A percentile compares a stretch with the other conserved stretches of the same genome.
phyloP scores from a whole-genome alignment of 2,888 invertebrate species.

The Bellardia pandia region DNA sequence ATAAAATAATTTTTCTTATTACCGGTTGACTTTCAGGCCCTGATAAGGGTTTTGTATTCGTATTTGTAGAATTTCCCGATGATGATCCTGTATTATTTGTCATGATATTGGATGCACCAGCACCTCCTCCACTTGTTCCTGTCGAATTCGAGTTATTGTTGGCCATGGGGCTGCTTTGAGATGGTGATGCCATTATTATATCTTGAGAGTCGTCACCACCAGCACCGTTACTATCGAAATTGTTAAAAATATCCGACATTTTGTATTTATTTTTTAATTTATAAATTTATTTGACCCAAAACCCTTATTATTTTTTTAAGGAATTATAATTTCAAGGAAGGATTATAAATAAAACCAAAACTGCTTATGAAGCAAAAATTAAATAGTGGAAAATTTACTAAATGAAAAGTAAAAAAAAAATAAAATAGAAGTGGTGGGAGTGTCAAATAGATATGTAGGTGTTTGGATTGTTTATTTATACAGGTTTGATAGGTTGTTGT shows the following conservation, averaged over 20 bases:
- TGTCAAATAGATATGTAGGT: constrained; percentile 23
- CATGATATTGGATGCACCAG: constrained; percentile 10
- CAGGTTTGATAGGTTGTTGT: constrained; percentile 51
- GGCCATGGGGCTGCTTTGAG: constrained; percentile 82
- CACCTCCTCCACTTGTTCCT: constrained; percentile 65
- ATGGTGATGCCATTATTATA: constrained; percentile 82
- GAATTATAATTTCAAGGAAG: constrained; percentile 16
- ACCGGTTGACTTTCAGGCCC: constrained; percentile 81
- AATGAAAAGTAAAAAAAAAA: neutral
- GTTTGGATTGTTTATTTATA: constrained; percentile 45
- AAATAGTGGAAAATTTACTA: constrained; percentile 13
- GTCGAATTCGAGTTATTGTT: constrained; percentile 76
- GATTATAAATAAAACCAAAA: constrained; percentile 17
- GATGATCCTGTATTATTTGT: constrained; percentile 53
- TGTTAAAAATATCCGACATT: constrained; percentile 83
- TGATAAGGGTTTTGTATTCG: constrained; percentile 49
- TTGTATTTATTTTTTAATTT: constrained; percentile 72
- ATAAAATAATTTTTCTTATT: constrained; percentile 49
- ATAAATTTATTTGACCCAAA: constrained; percentile 68
- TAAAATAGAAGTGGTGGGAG: constrained; percentile 14
- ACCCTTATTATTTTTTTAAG: constrained; percentile 54
- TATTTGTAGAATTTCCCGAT: constrained; percentile 31
- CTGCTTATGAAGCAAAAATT: constrained; percentile 26
- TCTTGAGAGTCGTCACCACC: constrained; percentile 78
- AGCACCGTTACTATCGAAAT: constrained; percentile 82